Base-by-base conservation (phyloP, 2,113 vertebrate species). In the Megatriorchis doriae region DNA sequence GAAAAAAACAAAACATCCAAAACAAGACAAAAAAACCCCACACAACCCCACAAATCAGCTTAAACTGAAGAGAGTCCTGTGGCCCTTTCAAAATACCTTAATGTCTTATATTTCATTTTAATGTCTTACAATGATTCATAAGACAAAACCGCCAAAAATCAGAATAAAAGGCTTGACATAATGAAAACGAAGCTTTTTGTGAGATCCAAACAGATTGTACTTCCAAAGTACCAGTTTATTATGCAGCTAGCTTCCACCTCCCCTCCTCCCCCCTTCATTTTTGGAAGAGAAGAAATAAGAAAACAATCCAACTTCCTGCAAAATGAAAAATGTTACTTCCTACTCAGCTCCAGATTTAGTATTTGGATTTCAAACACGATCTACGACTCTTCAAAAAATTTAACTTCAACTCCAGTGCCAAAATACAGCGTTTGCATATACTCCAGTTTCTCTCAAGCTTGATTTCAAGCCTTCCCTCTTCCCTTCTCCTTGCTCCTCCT, bases 321-420 rank as follows among this genome's bases (percentile, higher is more conserved):
- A 85, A 95, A 91, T 13, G 70, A 80, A 90, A 94, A 79, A 79
- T 96, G 67, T 86, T 88, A 65, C 95, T 96, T 93, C 92, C 88
- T 92, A 93, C 95, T 96, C 95, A 95, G 88, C 72, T 95, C 88
- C 92, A 95, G 63, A 96, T 96, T 95, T 96, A 95, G 95, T 77
- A 88, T 86, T 88, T 80, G 43, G 56, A 95, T 81, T 93, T 74
- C 67, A 85, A 88, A 70, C 90, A 77, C 3, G 1, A 92, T 77
- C 65, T 71, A 74, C 3, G 1, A 50, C 48, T 93, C 59, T 43
- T 74, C 31, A 62, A 65, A 90, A 92, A 88, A 65, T 4, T 29
- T 78, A 75, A 59, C 67, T 75, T 88, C 40, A 77, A 65, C 47
- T 86, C 22, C 48, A 81, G 34, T 48, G 77, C 80, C 85, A 92